Conservation (phyloP, 2,113 vertebrate species). For the Brachyistius frenatus region DNA sequence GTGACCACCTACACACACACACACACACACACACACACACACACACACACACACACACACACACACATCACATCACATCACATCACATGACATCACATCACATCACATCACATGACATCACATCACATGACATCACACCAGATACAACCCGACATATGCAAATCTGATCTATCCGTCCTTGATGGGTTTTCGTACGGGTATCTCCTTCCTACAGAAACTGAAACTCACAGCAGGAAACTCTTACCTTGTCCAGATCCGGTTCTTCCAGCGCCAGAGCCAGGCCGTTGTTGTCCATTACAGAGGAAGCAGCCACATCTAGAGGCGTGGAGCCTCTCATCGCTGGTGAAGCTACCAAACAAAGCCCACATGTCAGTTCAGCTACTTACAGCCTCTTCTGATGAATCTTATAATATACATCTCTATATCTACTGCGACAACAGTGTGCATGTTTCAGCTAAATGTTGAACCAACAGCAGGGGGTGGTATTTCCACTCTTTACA, state of each 20-base stretch:
- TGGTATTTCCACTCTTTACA: slow-evolving; percentile 54
- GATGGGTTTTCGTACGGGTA: neutral
- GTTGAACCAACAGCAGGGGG: slow-evolving; percentile 74
- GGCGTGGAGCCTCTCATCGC: slow-evolving; percentile 98
- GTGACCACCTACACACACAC: slow-evolving; percentile 90
- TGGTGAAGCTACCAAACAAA: slow-evolving; percentile 88
- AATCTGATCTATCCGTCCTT: neutral
- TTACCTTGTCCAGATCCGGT: slow-evolving; percentile 95
- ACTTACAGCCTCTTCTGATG: neutral
- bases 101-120: too few relatives aligned
- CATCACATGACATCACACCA: slow-evolving; percentile 22
- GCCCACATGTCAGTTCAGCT: slow-evolving; percentile 25
- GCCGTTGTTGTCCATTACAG: slow-evolving; percentile 99
- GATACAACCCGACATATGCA: neutral
- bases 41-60: too few relatives aligned
- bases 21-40: too few relatives aligned
- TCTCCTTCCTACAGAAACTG: neutral
- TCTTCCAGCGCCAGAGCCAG: slow-evolving; percentile 95
- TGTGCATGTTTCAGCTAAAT: neutral
- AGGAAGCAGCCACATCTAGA: slow-evolving; percentile 96
- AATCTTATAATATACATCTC: neutral
- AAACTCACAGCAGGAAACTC: neutral
- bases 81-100: slow-evolving; percentile 15
- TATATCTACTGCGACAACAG: neutral
- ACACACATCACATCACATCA: too few relatives aligned